phyloP scores from a whole-genome alignment of 2,113 vertebrate genomes.

The Syngnathus floridae region DNA sequence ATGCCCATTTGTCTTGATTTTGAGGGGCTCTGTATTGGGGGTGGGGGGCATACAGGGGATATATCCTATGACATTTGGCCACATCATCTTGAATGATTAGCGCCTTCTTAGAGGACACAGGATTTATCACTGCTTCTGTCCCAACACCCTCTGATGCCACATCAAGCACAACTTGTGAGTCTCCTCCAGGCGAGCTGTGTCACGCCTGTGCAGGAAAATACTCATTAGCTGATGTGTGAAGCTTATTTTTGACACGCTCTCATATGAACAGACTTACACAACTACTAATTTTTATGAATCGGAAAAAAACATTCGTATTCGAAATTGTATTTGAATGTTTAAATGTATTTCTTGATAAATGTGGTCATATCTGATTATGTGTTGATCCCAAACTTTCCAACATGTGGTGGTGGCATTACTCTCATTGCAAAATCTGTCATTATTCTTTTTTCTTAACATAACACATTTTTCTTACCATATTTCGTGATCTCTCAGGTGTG shows the following conservation, averaged over 20 bases:
- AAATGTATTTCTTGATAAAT: neutral
- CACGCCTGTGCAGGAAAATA: constrained; percentile 38
- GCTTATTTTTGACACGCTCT: constrained; percentile 3
- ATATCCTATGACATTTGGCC: constrained; percentile 69
- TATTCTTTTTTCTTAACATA: neutral
- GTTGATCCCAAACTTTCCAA: neutral
- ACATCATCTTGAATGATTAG: constrained; percentile 70
- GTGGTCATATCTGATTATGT: neutral
- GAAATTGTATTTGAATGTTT: neutral
- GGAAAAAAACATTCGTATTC: neutral
- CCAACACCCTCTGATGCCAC: constrained; percentile 55
- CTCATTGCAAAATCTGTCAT: neutral
- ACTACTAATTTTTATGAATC: neutral
- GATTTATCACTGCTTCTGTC: constrained; percentile 65
- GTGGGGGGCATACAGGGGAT: constrained; percentile 48
- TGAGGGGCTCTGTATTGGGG: constrained; percentile 53
- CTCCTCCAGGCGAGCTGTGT: constrained; percentile 53
- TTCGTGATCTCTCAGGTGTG: neutral
- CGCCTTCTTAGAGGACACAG: constrained; percentile 61
- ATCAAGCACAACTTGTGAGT: constrained; percentile 57
- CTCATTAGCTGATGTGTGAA: constrained; percentile 18
- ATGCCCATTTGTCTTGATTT: constrained; percentile 45
- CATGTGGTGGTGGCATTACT: neutral
- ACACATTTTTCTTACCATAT: no score
- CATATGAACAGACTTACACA: neutral